Percentiles rank a stretch among this genome's conserved stretches.
Conservation (phyloP, 2,888 invertebrate species). For the Drosophila hamatofila region DNA sequence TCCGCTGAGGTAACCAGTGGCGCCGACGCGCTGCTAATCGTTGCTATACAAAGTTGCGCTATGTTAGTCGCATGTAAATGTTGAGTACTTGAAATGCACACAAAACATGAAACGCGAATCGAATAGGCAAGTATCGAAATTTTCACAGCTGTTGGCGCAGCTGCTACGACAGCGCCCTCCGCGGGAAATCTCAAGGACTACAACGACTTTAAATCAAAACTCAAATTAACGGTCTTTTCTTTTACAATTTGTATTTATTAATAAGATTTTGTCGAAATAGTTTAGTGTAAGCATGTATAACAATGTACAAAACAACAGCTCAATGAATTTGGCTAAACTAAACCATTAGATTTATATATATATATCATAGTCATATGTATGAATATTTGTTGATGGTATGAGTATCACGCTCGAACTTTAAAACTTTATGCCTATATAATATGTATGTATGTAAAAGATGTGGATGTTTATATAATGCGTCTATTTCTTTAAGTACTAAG, state of each 20-base stretch:
- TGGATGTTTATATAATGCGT: conserved; percentile 41
- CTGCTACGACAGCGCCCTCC: conserved; percentile 9
- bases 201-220: conserved; percentile 6
- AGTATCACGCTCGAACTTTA: conserved; percentile 63
- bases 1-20: not conserved
- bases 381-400: conserved; percentile 46
- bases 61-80: not conserved
- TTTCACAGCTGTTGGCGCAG: not conserved
- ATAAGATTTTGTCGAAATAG: conserved; percentile 50
- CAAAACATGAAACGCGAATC: not conserved
- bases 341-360: conserved; percentile 50
- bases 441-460: conserved; percentile 23
- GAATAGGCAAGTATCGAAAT: conserved; percentile 7
- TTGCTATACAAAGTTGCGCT: not conserved
- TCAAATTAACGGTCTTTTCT: conserved; percentile 5
- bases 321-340: conserved; percentile 75
- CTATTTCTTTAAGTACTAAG: conserved; percentile 36
- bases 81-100: not conserved
- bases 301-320: conserved; percentile 80
- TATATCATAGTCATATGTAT: conserved; percentile 55
- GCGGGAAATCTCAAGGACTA: not conserved
- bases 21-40: conserved; percentile 1
- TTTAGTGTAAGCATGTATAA: conserved; percentile 70
- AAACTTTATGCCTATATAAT: conserved; percentile 44
- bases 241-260: conserved; percentile 58